Conservation (phyloP, 2,888 invertebrate genomes). For the Matsumyia berberina region DNA sequence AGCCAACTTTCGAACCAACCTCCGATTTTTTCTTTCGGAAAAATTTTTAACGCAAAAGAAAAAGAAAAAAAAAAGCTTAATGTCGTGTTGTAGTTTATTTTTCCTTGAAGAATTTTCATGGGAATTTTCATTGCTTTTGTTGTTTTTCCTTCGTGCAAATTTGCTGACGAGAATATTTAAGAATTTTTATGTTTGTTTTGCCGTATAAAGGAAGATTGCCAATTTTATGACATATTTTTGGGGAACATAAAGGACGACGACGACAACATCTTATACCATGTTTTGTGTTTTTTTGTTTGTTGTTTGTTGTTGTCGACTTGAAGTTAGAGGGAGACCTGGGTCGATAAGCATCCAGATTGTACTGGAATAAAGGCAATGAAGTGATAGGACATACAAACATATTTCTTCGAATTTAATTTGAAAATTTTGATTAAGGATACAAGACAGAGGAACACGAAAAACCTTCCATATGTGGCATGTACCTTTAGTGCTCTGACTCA, state of each 20-base stretch:
- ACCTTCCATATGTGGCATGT: too few relatives aligned
- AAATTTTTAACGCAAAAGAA: slow-evolving; percentile 18
- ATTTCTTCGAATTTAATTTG: too few relatives aligned
- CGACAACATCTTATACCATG: too few relatives aligned
- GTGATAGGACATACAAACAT: too few relatives aligned
- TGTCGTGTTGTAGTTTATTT: slow-evolving; percentile 21
- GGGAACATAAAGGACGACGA: not conserved
- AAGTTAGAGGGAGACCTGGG: not conserved
- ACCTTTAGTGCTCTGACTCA: too few relatives aligned
- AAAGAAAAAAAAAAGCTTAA: slow-evolving; percentile 13
- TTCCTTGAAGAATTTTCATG: slow-evolving; percentile 33
- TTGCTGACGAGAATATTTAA: slow-evolving; percentile 34
- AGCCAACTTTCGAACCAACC: slow-evolving; percentile 60
- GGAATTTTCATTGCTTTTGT: slow-evolving; percentile 19
- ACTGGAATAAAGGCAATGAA: too few relatives aligned
- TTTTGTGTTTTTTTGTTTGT: not conserved
- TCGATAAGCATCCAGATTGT: not conserved
- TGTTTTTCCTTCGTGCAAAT: slow-evolving; percentile 5
- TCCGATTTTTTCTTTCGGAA: slow-evolving; percentile 37
- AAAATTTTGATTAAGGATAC: too few relatives aligned
- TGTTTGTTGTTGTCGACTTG: not conserved
- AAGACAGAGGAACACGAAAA: too few relatives aligned
- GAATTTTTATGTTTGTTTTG: slow-evolving; percentile 13
- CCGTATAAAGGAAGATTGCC: slow-evolving; percentile 22
- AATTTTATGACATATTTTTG: slow-evolving; percentile 30